Percentiles rank a stretch among this genome's conserved stretches.
These are phyloP conservation scores for Megathymus violae DNA, from an alignment of 1,140 invertebrate genomes.

Conservation along the genomic window DNA sequence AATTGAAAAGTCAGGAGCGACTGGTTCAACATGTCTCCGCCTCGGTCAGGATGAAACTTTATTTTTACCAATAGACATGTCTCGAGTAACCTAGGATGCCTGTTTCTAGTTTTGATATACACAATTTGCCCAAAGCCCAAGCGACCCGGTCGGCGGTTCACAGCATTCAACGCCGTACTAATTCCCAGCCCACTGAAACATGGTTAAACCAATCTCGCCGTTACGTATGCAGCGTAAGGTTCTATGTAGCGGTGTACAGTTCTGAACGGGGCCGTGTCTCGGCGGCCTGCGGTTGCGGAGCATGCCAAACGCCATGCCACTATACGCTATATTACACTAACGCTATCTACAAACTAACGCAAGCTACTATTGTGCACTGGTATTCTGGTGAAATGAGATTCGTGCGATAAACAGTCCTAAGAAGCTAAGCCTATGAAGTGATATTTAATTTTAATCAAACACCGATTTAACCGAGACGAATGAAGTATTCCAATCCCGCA, in stretches of 20 bases:
- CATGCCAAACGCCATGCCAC: conserved; percentile 75
- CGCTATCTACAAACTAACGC: conserved; percentile 58
- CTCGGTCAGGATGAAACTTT: not conserved
- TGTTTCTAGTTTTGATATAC: too few relatives aligned
- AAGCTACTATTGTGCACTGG: conserved; percentile 43
- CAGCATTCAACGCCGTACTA: not conserved
- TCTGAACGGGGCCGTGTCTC: conserved; percentile 60
- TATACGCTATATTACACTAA: conserved; percentile 64
- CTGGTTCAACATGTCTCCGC: conserved; percentile 26
- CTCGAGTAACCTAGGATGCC: too few relatives aligned
- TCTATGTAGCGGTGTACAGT: conserved; percentile 42
- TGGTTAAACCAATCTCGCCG: conserved; percentile 28
- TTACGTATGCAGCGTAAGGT: conserved; percentile 8
- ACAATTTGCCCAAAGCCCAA: not conserved
- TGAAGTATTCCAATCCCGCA: too few relatives aligned
- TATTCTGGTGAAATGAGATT: conserved; percentile 62
- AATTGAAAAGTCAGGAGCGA: conserved; percentile 5
- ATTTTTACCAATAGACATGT: too few relatives aligned
- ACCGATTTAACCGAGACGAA: too few relatives aligned
- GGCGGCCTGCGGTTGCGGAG: conserved; percentile 65
- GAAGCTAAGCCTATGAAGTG: too few relatives aligned
- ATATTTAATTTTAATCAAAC: too few relatives aligned
- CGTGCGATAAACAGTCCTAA: too few relatives aligned
- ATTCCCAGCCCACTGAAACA: conserved; percentile 29
- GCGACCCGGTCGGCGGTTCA: not conserved